phyloP scores from a whole-genome alignment of 2,797 vertebrate genomes.

The Carcharodon carcharias region DNA sequence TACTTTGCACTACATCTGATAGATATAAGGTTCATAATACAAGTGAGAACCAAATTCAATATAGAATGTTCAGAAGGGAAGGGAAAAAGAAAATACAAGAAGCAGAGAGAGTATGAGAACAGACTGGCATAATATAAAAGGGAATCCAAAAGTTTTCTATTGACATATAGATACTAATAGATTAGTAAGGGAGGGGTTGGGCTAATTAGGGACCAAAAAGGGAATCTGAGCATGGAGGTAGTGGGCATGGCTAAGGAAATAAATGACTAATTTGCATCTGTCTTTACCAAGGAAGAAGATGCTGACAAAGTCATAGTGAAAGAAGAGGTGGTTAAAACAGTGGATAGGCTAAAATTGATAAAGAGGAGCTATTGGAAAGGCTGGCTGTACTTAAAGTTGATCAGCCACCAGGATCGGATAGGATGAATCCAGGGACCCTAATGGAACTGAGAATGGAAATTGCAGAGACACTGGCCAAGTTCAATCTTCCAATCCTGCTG shows the following conservation, averaged over 20 bases:
- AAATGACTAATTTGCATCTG: neutral
- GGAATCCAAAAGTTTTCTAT: conserved; percentile 25
- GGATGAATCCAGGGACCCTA: no score
- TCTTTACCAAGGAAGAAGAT: neutral
- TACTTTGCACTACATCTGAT: neutral
- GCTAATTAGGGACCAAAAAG: neutral
- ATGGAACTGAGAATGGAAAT: no score
- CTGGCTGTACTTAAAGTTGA: no score
- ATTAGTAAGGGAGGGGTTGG: neutral
- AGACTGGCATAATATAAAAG: neutral
- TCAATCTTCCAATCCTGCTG: no score
- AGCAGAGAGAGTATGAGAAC: neutral
- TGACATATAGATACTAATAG: neutral
- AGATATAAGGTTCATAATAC: neutral
- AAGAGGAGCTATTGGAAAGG: neutral
- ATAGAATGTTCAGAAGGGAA: neutral
- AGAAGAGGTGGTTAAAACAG: neutral
- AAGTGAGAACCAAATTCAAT: neutral
- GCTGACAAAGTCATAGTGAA: neutral
- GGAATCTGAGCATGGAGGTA: neutral
- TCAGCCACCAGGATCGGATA: no score
- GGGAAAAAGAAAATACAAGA: neutral
- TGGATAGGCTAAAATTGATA: neutral
- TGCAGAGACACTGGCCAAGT: no score
- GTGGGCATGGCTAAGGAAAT: no score